Percentiles rank a stretch among this genome's conserved stretches.
Conservation (phyloP, 2,113 vertebrate genomes). For the Alectura lathami region DNA sequence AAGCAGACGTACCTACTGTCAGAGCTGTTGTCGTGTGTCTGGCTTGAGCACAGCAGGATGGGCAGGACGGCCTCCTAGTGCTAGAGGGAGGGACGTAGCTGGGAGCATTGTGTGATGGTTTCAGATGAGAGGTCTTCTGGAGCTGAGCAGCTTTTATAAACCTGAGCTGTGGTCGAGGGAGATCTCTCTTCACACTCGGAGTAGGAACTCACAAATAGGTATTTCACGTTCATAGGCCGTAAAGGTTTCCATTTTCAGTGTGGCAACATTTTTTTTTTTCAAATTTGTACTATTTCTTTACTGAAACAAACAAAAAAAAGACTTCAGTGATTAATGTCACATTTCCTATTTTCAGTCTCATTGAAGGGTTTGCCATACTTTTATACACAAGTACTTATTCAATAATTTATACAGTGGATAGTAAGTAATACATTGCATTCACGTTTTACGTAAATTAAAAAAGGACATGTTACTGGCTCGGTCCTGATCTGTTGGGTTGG, state of each 20-base stretch:
- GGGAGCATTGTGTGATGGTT: not conserved
- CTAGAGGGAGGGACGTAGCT: not conserved
- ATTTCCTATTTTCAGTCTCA: constrained; percentile 47
- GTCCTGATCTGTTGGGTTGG: not conserved
- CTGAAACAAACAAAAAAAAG: not conserved
- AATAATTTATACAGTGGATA: constrained; percentile 72
- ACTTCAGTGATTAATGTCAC: constrained; percentile 53
- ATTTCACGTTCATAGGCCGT: not conserved
- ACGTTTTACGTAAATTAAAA: constrained; percentile 36
- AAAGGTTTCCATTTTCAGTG: constrained; percentile 19
- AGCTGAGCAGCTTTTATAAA: not conserved
- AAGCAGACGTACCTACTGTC: constrained; percentile 18
- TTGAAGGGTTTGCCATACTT: constrained; percentile 54
- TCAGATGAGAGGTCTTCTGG: not conserved
- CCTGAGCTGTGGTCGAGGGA: not conserved
- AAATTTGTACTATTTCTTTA: not conserved
- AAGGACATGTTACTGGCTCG: not conserved
- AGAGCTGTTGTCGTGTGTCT: constrained; percentile 34
- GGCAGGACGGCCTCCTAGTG: not conserved
- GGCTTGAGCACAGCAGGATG: not conserved
- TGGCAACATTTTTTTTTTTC: not conserved
- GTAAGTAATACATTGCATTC: constrained; percentile 71
- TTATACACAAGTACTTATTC: constrained; percentile 57
- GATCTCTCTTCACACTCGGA: not conserved
- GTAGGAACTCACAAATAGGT: not conserved